Conservation (phyloP, 2,113 vertebrate species). For the Ptyas mucosa region DNA sequence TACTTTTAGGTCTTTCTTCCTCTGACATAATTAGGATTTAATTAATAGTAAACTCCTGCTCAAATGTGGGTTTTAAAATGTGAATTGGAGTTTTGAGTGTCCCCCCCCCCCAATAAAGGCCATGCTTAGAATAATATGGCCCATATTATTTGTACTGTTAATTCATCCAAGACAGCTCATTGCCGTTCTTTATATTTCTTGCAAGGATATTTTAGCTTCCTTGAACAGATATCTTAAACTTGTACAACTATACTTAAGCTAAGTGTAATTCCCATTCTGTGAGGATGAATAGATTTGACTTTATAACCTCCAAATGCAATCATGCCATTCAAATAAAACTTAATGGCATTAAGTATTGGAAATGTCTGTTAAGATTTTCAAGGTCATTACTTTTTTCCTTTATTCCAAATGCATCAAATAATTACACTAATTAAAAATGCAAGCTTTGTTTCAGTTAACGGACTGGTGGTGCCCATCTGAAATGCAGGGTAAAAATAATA, state of each 20-base stretch:
- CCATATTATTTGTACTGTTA: conserved; percentile 24
- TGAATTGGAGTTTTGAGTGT: not conserved
- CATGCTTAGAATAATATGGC: fast-evolving
- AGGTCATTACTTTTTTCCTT: conserved; percentile 54
- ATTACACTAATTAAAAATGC: conserved; percentile 61
- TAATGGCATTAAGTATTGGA: conserved; percentile 54
- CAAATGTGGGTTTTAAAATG: not conserved
- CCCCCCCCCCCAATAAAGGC: not conserved
- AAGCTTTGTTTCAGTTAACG: conserved; percentile 37
- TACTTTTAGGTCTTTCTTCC: not conserved
- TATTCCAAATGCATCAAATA: conserved; percentile 54
- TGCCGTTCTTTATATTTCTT: conserved; percentile 38
- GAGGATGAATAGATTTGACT: conserved; percentile 48
- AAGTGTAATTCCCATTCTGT: conserved; percentile 53
- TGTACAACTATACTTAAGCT: conserved; percentile 49
- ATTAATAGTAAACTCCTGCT: not conserved
- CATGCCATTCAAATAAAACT: conserved; percentile 49
- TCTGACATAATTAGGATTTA: not conserved
- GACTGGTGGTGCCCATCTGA: conserved; percentile 41
- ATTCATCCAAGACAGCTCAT: conserved; percentile 41
- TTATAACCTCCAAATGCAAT: conserved; percentile 46
- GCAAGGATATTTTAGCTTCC: conserved; percentile 45
- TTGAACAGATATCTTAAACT: conserved; percentile 46
- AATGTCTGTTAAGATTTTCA: conserved; percentile 58
- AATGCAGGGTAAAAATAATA: conserved; percentile 43